Percentiles rank a stretch among this genome's conserved stretches.
Evolutionary conservation across 2,888 invertebrate species (phyloP).

Genomic region (Drosophila gaucha): DNA sequence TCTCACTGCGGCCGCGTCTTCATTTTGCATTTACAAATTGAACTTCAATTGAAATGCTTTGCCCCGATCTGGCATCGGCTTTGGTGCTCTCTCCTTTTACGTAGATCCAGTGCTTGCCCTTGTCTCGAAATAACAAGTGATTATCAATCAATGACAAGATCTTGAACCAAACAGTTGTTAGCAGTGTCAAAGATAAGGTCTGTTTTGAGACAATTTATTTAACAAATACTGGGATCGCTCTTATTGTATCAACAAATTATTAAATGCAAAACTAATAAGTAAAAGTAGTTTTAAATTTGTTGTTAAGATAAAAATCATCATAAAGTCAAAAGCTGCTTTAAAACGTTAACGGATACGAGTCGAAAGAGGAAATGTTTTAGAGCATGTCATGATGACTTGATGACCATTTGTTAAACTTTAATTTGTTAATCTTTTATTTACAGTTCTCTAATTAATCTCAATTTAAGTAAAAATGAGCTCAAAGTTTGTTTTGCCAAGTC

Average conservation of each 20-base stretch:
- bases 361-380: not conserved
- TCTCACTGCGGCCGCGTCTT: constrained; percentile 5
- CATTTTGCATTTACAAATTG: constrained; percentile 24
- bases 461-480: constrained; percentile 4
- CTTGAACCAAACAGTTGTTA: constrained; percentile 27
- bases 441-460: not conserved
- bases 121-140: constrained; percentile 27
- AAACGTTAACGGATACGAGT: not conserved
- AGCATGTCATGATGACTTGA: not conserved
- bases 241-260: not conserved
- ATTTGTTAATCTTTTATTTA: not conserved
- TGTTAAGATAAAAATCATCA: too few species aligned
- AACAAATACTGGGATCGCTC: not conserved
- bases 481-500: constrained; percentile 1
- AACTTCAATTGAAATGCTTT: constrained; percentile 23
- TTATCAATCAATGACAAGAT: constrained; percentile 38
- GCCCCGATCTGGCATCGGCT: not conserved
- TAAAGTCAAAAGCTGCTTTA: too few species aligned
- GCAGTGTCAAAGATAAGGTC: constrained; percentile 17
- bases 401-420: too few species aligned
- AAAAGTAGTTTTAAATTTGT: not conserved
- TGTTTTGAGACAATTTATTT: not conserved
- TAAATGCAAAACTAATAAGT: not conserved
- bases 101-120: constrained; percentile 28
- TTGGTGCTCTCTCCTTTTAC: constrained; percentile 17